Evolutionary conservation across 2,888 invertebrate genomes (phyloP).

Genomic region (Branchipolynoe longqiensis): DNA sequence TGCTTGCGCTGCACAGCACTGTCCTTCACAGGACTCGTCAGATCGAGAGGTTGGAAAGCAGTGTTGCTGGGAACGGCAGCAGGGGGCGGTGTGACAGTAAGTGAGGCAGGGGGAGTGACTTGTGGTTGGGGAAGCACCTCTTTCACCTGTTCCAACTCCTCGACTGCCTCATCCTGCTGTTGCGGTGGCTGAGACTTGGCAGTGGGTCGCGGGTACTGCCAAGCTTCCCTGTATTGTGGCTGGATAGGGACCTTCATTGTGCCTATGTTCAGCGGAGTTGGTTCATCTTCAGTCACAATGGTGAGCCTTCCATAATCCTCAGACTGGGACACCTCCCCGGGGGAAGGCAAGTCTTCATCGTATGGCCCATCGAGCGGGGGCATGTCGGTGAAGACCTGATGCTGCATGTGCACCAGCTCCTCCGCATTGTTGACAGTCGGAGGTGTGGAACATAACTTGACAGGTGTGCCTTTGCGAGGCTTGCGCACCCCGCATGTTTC

Average conservation of each 20-base stretch:
- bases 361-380: slow-evolving; percentile 44
- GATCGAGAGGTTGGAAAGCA: slow-evolving; percentile 9
- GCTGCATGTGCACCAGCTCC: neutral
- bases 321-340: neutral
- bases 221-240: slow-evolving; percentile 8
- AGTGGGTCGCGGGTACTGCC: neutral
- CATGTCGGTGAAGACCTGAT: slow-evolving; percentile 33
- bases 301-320: slow-evolving; percentile 30
- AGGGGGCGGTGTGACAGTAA: neutral
- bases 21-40: slow-evolving; percentile 20
- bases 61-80: neutral
- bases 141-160: neutral
- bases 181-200: neutral
- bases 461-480: slow-evolving; percentile 65
- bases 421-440: slow-evolving; percentile 32
- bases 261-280: slow-evolving; percentile 27
- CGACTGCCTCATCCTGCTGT: neutral
- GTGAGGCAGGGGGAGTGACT: neutral
- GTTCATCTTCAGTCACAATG: slow-evolving; percentile 44
- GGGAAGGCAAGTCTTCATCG: slow-evolving; percentile 5
- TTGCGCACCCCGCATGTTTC: slow-evolving; percentile 56
- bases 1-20: neutral
- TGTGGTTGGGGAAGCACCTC: neutral
- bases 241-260: slow-evolving; percentile 58
- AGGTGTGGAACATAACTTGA: slow-evolving; percentile 59